Base-by-base conservation (phyloP, 1,140 invertebrate genomes). In the Anastatus disparis region DNA sequence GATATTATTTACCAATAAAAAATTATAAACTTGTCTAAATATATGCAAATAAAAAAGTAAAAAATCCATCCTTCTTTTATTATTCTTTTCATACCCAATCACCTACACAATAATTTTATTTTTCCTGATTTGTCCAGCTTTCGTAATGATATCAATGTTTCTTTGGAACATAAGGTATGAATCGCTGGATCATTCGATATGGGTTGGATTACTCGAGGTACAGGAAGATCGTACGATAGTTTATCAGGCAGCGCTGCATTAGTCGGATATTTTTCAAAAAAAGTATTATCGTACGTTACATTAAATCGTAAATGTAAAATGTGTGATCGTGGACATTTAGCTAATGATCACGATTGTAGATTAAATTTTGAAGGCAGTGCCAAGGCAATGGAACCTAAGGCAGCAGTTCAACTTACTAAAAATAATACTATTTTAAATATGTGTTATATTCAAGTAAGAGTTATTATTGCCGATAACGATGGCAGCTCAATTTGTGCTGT, bases 151-250 rank as follows among this genome's bases (percentile, higher is more conserved):
- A 10, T 15, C 29, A n/a, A 15, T 46, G 7, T 62, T 48, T 15
- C 15, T 31, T 17, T 15, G 13, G 8, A 10, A 4, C 0, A 52
- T 20, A 52, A 29, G 26, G 74, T 75, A 10, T 63, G 68, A 22
- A 38, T 75, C 24, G 74, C 71, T 31, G 70, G 20, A 15, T 75
- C 74, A 2, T 72, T 74, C 52, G 70, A 77, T 24, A 73, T 66
- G 53, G 71, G 75, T 6, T 75, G 72, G 71, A 59, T 67, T 24
- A 77, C 72, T 17, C 65, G 72, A 62, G 72, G 70, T n/a, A 72
- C 62, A 0, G 74, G 72, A 12, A 66, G 65, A 59, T 70, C 71
- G n/a, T 77, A 72, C 22, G 74, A 77, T 50, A 75, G 72, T 65
- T 48, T 75, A 10, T 72, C 64, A 24, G 75, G 74, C 2, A 66